phyloP scores from a whole-genome alignment of 2,113 vertebrate genomes.

The Silurus asotus region DNA sequence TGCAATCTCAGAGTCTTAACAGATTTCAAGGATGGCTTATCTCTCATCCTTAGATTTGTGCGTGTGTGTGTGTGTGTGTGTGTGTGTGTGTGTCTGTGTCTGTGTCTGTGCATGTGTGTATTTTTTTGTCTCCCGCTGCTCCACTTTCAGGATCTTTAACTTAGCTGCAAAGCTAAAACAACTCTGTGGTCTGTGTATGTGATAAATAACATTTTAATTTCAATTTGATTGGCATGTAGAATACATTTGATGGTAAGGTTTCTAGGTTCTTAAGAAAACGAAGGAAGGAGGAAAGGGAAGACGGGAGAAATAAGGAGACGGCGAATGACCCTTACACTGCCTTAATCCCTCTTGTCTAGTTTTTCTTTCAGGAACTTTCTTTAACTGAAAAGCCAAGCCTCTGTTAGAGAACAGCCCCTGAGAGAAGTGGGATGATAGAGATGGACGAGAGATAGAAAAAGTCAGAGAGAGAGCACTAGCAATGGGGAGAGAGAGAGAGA shows the following conservation, averaged over 20 bases:
- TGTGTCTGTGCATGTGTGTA: slow-evolving; percentile 22
- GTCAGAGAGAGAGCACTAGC: not conserved
- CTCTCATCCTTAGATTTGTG: slow-evolving; percentile 2
- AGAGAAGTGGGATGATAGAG: slow-evolving; percentile 11
- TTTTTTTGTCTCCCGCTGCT: slow-evolving; percentile 22
- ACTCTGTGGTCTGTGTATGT: slow-evolving; percentile 6
- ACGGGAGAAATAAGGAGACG: not conserved
- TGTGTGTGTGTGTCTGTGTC: not conserved
- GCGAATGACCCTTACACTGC: not conserved
- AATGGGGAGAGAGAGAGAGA: not conserved
- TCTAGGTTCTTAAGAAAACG: not conserved
- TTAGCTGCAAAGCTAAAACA: slow-evolving; percentile 25
- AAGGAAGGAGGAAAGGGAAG: not conserved
- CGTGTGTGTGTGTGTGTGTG: not conserved
- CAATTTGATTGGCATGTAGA: slow-evolving; percentile 8
- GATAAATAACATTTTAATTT: no score
- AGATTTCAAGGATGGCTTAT: slow-evolving; percentile 29
- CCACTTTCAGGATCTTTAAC: slow-evolving; percentile 22
- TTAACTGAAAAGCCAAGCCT: slow-evolving; percentile 11
- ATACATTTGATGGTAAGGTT: not conserved
- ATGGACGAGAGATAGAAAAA: slow-evolving; percentile 4
- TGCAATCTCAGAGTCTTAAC: slow-evolving; percentile 11
- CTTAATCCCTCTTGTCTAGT: slow-evolving; percentile 37
- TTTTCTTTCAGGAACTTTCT: slow-evolving; percentile 25
- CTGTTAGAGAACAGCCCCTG: not conserved